Evolutionary conservation across 1,140 invertebrate species (phyloP).

Genomic region (Sitophilus oryzae): DNA sequence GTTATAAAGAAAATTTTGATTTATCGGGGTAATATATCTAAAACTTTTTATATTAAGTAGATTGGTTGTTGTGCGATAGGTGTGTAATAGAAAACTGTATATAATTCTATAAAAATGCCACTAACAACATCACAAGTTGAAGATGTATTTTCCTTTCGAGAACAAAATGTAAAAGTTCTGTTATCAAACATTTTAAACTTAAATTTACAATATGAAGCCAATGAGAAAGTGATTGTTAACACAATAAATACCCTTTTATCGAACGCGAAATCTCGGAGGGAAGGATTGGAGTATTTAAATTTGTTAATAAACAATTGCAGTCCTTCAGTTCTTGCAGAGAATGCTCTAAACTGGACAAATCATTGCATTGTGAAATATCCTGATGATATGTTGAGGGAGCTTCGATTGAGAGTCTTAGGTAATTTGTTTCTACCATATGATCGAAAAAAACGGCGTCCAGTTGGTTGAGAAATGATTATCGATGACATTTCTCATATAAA

Average conservation of each 20-base stretch:
- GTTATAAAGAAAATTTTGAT: no score
- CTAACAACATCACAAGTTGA: conserved; percentile 13
- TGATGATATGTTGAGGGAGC: conserved; percentile 22
- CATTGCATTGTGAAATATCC: conserved; percentile 23
- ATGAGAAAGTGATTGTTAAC: conserved; percentile 20
- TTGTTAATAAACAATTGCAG: conserved; percentile 16
- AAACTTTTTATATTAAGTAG: no score
- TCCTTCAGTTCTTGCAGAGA: conserved; percentile 5
- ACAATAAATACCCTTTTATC: conserved; percentile 15
- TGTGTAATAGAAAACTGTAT: no score
- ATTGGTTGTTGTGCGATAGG: no score
- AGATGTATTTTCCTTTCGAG: conserved; percentile 7
- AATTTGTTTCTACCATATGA: no score
- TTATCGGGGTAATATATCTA: no score
- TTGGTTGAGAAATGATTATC: no score
- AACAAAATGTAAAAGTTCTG: conserved; percentile 11
- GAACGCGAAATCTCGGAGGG: conserved; percentile 9
- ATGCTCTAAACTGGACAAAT: conserved; percentile 19
- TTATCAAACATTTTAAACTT: conserved; percentile 22
- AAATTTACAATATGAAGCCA: conserved; percentile 10
- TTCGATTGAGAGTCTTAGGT: conserved; percentile 19
- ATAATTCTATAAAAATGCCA: no score
- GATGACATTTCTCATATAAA: no score
- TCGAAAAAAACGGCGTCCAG: no score
- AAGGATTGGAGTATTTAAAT: conserved; percentile 21